Evolutionary conservation across 2,888 invertebrate genomes (phyloP), one percentile per base, ranked within the genome.

Genomic region (Lasioglossum malachurum): DNA sequence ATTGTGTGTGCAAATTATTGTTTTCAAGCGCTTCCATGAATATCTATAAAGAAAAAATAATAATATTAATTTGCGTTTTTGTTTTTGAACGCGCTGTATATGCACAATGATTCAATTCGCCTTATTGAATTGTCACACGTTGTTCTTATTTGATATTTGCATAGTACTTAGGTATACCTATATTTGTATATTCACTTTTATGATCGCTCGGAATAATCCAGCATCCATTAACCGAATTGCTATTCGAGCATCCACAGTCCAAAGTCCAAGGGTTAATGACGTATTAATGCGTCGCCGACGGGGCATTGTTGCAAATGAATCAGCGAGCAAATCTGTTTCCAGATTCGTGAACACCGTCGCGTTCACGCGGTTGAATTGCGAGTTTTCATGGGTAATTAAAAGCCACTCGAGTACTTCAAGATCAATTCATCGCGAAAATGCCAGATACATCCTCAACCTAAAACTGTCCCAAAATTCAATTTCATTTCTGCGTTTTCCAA

Each of bases 381-480:
- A 49, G 64, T 19, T n/a, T 49, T 38, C 60, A 31, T 71, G 64
- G 49, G 53, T 53, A 71, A 81, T 76, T 49, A 46, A 35, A 46
- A 69, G 71, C 49, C 3, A 12, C 19, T 57, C 46, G 16, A 38
- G 35, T 23, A 27, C 57, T 19, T 27, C 27, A 44, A 60, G 75
- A 75, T 75, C 71, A 80, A 83, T 80, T n/a, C 27, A 16, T 69
- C 31, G 31, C 57, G 80, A 46, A 80, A 69, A 74, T 67, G 31
- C 3, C 23, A n/a, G 14, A 16, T 57, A 38, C 64, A 19, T 35
- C 7, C 23, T 60, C 60, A 14, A 60, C 10, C 4, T 27, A 64
- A 31, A 31, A 16, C 64, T 8, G 19, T 31, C 8, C 7, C 31
- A 31, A 64, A 64, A 64, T 31, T 8, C 7, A 2, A 31, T 64